Evolutionary conservation across 2,888 invertebrate species (phyloP), one percentile per base, ranked within the genome.

Genomic region (Clistopyga incitator): DNA sequence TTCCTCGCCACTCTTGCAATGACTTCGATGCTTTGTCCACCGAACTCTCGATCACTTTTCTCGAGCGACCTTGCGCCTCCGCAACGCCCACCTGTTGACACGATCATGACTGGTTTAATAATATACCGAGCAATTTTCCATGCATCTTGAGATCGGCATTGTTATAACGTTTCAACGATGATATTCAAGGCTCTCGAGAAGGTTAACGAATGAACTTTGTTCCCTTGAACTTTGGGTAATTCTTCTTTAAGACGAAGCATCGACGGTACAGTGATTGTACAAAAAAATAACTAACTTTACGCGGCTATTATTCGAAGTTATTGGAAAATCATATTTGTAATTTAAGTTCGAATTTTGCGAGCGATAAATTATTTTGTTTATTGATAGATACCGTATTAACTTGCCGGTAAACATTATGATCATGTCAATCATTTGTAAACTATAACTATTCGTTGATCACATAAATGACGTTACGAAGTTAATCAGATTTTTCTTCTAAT

Each of bases 21-120:
- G 96, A 95, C 88, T 97, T 96, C 0, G 96, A 95, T 3, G 98
- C 96, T 93, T 98, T 98, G 92, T 98, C 98, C 38, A 98, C 98
- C 82, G 93, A 93, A 45, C 92, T 92, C 89, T 95, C 95, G 82
- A 95, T 95, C 6, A 94, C 93, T 91, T 95, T 95, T 83, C 95
- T 93, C 70, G 94, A 93, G 82, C 95, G 95, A 65, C 94, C 94
- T 88, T 95, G 95, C 11, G 94, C 93, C 85, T 95, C 95, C 11
- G 95, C 95, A 81, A 95, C 95, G 91, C 97, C 97, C 86, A 96
- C 96, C 95, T 95, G 91, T 77, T 67, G 45, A 68, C 64, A 56
- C 59, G 34, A 47, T 23, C 4, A 74, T 18, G 42, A 20, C 50
- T 34, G 20, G 18, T 18, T 50, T 50, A 50, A 23, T 25, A 34